Base-by-base conservation (phyloP, 2,113 vertebrate genomes). In the Rhagologus leucostigma region DNA sequence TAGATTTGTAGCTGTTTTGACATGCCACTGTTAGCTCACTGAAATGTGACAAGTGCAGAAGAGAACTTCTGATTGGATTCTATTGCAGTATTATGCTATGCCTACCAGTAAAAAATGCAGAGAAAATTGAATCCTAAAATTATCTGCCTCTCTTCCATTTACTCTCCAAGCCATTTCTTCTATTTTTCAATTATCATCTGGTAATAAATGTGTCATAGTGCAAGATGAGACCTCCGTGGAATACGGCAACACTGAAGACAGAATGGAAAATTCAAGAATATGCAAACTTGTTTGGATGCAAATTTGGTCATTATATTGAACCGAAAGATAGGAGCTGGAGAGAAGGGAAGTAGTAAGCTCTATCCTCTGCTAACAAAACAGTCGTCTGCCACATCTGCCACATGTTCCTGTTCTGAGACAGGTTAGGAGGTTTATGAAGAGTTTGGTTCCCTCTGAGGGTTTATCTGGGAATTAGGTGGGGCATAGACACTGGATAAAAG, bases 161-260 rank as follows among this genome's bases (percentile, higher is more conserved):
- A 79, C 83, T 97, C 76, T 95, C 77, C 83, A 95, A 96, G 83
- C 89, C 79, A 92, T 96, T 95, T 96, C 91, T 97, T 96, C 95
- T 93, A 94, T 96, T 97, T 97, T 97, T 97, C 96, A 97, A 97
- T 97, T 97, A 97, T 97, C 95, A 94, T 95, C 81, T 92, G 84
- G 89, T 95, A 96, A 97, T 96, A 97, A 96, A 95, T 96, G 94
- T 97, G 95, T 97, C 96, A 97, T 32, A 93, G 95, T 87, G 90
- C 82, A 90, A 96, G 95, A 97, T 93, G 94, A 96, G 87, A 69
- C 95, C 87, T 92, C 92, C 23, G 17, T 83, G 84, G 89, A 96
- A 90, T 89, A 90, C 3, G 22, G 82, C 77, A 94, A 82, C 83
- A 46, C 57, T 74, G 86, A 95, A 82, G 74, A 74, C 50, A 82